phyloP scores from a whole-genome alignment of 2,888 invertebrate species.

The Epistrophe grossulariae region DNA sequence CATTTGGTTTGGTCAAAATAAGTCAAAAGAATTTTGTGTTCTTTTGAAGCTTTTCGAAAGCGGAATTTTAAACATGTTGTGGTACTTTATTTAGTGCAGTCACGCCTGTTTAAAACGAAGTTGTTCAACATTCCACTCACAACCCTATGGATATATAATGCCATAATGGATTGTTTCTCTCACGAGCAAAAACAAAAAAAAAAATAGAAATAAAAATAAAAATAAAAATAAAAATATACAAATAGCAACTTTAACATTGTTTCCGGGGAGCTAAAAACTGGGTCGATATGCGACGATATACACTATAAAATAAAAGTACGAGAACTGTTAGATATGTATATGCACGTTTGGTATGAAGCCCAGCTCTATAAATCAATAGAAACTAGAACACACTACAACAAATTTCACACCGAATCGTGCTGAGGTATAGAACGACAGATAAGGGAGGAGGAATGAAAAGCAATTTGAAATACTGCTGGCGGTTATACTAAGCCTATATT shows the following conservation, averaged over 20 bases:
- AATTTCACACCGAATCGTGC: constrained; percentile 16
- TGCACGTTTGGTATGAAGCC: constrained; percentile 49
- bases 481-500: constrained; percentile 32
- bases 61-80: constrained; percentile 37
- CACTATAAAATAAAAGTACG: constrained; percentile 51
- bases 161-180: constrained; percentile 23
- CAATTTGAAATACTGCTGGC: not conserved
- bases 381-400: constrained; percentile 46
- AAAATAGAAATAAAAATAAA: not conserved
- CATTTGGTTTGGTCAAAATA: constrained; percentile 16
- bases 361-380: constrained; percentile 64
- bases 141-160: constrained; percentile 14
- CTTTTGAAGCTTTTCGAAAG: constrained; percentile 43
- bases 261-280: constrained; percentile 68
- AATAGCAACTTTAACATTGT: constrained; percentile 54
- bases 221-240: not conserved
- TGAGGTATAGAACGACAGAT: constrained; percentile 10
- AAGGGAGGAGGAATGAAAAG: not conserved
- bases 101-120: constrained; percentile 33
- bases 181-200: not conserved
- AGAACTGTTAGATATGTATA: constrained; percentile 22
- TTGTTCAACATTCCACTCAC: constrained; percentile 37
- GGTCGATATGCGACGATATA: constrained; percentile 55
- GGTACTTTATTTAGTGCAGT: constrained; percentile 35
- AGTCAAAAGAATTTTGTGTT: constrained; percentile 13